These are phyloP conservation scores for Apis florea DNA, from an alignment of 1,140 invertebrate genomes.

Conservation along the genomic window DNA sequence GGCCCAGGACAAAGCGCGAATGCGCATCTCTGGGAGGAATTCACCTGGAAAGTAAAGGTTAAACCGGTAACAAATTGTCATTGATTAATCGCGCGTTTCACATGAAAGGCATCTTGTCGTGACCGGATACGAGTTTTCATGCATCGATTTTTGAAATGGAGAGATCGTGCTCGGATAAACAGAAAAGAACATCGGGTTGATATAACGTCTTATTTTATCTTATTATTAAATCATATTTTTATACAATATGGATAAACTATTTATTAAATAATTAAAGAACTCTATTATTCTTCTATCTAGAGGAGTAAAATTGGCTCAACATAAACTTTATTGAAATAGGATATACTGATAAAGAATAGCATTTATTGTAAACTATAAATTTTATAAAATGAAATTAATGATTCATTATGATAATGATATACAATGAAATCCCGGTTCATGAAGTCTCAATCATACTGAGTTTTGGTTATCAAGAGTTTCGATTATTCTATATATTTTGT, in stretches of 20 bases:
- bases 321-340: too few species aligned
- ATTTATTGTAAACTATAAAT: too few species aligned
- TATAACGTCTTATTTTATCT: too few species aligned
- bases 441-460: too few species aligned
- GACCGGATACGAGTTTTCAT: constrained; percentile 19
- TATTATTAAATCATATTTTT: constrained; percentile 7
- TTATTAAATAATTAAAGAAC: neutral
- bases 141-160: neutral
- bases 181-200: neutral
- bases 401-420: too few species aligned
- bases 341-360: too few species aligned
- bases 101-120: constrained; percentile 22
- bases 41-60: constrained; percentile 24
- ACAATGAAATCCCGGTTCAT: too few species aligned
- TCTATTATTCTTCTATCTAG: neutral
- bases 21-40: constrained; percentile 1
- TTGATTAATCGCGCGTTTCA: constrained; percentile 34
- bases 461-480: too few species aligned
- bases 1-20: neutral
- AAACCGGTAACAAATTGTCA: constrained; percentile 16
- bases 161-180: neutral
- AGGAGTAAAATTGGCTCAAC: too few species aligned
- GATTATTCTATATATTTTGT: too few species aligned
- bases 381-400: too few species aligned
- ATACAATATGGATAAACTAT: neutral